phyloP scores from a whole-genome alignment of 1,140 invertebrate genomes.

The Neodiprion pinetum region DNA sequence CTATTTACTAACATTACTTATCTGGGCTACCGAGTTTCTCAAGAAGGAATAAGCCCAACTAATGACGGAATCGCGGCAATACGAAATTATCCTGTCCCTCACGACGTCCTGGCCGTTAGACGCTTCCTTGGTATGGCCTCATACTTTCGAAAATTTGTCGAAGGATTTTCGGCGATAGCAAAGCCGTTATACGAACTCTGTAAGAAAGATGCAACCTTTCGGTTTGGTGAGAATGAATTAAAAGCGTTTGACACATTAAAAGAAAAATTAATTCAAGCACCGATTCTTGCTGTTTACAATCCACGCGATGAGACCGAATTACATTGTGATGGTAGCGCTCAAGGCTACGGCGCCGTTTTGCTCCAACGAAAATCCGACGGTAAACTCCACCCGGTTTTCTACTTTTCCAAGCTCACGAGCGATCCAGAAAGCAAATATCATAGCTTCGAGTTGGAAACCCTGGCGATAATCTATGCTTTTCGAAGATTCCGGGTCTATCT shows the following conservation, averaged over 20 bases:
- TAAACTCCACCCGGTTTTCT: constrained; percentile 49
- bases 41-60: too few species aligned
- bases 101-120: too few species aligned
- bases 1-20: too few species aligned
- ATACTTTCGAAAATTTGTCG: constrained; percentile 39
- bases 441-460: constrained; percentile 60
- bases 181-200: constrained; percentile 33
- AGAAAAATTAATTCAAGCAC: constrained; percentile 20
- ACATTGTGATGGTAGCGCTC: constrained; percentile 33
- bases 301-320: constrained; percentile 29
- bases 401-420: constrained; percentile 53
- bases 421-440: constrained; percentile 54
- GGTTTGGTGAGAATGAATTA: constrained; percentile 22
- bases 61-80: too few species aligned
- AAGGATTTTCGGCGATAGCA: constrained; percentile 34
- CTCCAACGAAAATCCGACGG: constrained; percentile 41
- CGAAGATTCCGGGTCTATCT: constrained; percentile 54
- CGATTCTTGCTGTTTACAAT: constrained; percentile 31
- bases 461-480: constrained; percentile 61
- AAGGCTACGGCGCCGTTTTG: constrained; percentile 39
- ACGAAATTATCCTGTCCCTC: too few species aligned
- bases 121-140: constrained; percentile 33
- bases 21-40: too few species aligned
- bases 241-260: constrained; percentile 27
- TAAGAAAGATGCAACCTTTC: constrained; percentile 27